A percentile compares a stretch with the other conserved stretches of the same genome.
phyloP scores from a whole-genome alignment of 1,140 invertebrate species.

The Neodiprion fabricii region DNA sequence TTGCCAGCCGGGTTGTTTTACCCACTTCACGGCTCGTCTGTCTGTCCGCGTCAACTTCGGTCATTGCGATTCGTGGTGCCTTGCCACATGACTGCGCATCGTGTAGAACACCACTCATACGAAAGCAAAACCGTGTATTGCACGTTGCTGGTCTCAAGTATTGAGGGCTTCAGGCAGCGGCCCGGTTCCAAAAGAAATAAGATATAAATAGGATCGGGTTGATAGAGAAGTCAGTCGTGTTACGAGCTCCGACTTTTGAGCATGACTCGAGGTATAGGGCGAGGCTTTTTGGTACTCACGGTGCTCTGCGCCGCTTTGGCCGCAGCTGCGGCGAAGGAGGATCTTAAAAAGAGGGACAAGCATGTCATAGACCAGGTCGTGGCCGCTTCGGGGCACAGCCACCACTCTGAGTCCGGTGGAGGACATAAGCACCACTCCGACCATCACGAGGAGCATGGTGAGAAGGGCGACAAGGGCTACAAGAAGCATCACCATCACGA shows the following conservation, averaged over 20 bases:
- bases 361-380: conserved; percentile 49
- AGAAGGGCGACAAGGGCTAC: conserved; percentile 64
- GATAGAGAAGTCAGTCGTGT: neutral
- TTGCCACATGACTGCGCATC: conserved; percentile 2
- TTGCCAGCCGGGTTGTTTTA: neutral
- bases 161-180: neutral
- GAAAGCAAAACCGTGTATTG: neutral
- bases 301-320: neutral
- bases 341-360: neutral
- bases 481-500: conserved; percentile 72
- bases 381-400: conserved; percentile 60
- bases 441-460: conserved; percentile 68
- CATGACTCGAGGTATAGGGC: conserved; percentile 1
- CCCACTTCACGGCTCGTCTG: neutral
- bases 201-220: neutral
- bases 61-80: neutral
- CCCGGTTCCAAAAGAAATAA: neutral
- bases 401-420: conserved; percentile 68
- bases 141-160: neutral
- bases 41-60: neutral
- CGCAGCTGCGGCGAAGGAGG: neutral
- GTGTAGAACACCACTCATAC: neutral
- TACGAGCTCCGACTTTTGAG: neutral
- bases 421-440: conserved; percentile 69
- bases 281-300: neutral